Evolutionary conservation across 2,888 invertebrate species (phyloP).

Genomic region (Dorcus hopei): DNA sequence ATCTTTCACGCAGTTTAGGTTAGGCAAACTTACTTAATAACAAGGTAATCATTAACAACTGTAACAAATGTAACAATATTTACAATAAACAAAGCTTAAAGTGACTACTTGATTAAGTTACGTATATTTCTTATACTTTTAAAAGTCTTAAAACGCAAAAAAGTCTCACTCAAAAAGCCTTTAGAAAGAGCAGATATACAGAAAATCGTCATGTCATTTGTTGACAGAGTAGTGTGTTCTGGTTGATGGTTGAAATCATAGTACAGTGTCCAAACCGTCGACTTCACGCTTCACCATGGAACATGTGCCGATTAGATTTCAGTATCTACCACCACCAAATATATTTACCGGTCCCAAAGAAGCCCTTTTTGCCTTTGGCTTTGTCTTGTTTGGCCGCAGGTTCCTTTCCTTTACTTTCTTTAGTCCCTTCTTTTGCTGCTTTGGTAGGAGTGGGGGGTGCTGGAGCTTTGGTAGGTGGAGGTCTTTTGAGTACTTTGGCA

Average conservation of each 20-base stretch:
- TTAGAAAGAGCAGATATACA: slow-evolving; percentile 31
- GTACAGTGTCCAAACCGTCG: slow-evolving; percentile 31
- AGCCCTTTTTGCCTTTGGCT: slow-evolving; percentile 73
- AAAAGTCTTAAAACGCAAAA: slow-evolving; percentile 11
- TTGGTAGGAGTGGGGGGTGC: slow-evolving; percentile 20
- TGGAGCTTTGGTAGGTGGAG: slow-evolving; percentile 34
- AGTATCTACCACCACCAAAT: slow-evolving; percentile 70
- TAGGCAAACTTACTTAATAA: neutral
- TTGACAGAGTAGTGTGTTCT: slow-evolving; percentile 10
- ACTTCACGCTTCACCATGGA: slow-evolving; percentile 45
- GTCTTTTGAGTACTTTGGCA: slow-evolving; percentile 25
- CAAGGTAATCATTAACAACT: slow-evolving; percentile 1
- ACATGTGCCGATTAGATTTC: slow-evolving; percentile 27
- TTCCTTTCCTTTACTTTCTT: slow-evolving; percentile 47
- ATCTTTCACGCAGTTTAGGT: too few relatives aligned
- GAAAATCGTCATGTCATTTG: slow-evolving; percentile 1
- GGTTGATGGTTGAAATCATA: slow-evolving; percentile 28
- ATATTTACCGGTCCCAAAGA: slow-evolving; percentile 81
- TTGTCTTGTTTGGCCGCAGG: slow-evolving; percentile 56
- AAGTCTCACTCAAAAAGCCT: slow-evolving; percentile 36
- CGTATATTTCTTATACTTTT: slow-evolving; percentile 17
- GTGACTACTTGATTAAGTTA: slow-evolving; percentile 5
- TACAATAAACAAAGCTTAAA: slow-evolving; percentile 12
- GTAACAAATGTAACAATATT: slow-evolving; percentile 4
- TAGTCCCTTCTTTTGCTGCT: slow-evolving; percentile 44